phyloP scores from a whole-genome alignment of 1,140 invertebrate species.

The Oncopeltus fasciatus region DNA sequence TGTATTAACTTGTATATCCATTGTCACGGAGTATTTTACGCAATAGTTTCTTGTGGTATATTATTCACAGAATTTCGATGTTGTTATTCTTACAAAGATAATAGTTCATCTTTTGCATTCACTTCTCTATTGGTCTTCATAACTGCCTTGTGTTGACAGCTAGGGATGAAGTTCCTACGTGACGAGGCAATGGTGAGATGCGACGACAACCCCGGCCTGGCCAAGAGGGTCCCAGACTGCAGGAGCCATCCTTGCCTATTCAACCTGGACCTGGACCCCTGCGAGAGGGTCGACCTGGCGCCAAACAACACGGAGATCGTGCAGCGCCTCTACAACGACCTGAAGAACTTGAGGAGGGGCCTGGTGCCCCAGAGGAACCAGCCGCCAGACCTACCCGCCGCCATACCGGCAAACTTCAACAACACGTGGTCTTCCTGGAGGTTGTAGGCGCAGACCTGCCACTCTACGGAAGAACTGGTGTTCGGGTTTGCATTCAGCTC shows the following conservation, averaged over 20 bases:
- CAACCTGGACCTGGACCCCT: slow-evolving; percentile 47
- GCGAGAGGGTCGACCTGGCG: slow-evolving; percentile 45
- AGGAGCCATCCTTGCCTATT: slow-evolving; percentile 41
- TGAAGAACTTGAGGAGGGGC: slow-evolving; percentile 30
- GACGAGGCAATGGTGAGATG: slow-evolving; percentile 31
- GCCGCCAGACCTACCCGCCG: slow-evolving; percentile 30
- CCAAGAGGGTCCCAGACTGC: slow-evolving; percentile 11
- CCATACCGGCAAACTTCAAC: slow-evolving; percentile 34
- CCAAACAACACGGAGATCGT: slow-evolving; percentile 32
- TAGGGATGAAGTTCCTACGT: slow-evolving; percentile 19
- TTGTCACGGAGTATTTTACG: too few relatives aligned
- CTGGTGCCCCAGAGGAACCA: slow-evolving; percentile 28
- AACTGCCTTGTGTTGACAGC: too few relatives aligned
- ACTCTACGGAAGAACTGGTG: too few relatives aligned
- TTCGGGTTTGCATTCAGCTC: too few relatives aligned
- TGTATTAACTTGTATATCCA: too few relatives aligned
- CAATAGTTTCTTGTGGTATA: too few relatives aligned
- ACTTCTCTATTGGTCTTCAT: too few relatives aligned
- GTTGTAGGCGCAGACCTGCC: not conserved
- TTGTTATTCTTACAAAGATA: too few relatives aligned
- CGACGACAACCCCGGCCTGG: not conserved
- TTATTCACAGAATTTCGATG: too few relatives aligned
- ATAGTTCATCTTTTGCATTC: too few relatives aligned
- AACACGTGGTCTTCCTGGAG: slow-evolving; percentile 35
- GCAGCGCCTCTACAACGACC: slow-evolving; percentile 28